Evolutionary conservation across 1,140 invertebrate species (phyloP), one percentile per base, ranked within the genome.

Genomic region (Trigoniulus corallinus): DNA sequence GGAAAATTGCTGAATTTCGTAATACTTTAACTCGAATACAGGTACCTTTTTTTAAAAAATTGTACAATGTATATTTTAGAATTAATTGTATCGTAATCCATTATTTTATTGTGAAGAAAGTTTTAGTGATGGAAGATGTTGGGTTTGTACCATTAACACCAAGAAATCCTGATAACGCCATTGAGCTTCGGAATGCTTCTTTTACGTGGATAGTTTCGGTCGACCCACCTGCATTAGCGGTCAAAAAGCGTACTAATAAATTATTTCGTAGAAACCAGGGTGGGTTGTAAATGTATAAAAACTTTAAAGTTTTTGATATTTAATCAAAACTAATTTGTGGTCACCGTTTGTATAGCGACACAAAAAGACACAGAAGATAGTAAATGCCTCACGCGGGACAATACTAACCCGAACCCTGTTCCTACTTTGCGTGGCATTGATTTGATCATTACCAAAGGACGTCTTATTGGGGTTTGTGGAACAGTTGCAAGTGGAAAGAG

Each of bases 401-500:
- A 39, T 39, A 18, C 37, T 12, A 39, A 39, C 12, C 12, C 12
- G 37, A 39, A 13, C 37, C 37, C 12, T 24, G 18, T 44, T 44
- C 7, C 18, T 18, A 44, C 4, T 24, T 7, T 44, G 4, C 7
- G 12, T 44, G 42, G 24, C 4, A 7, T 7, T 44, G 4, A 44
- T 7, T 44, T 44, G 7, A 44, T 44, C 24, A 24, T 4, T 44
- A 44, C 18, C 18, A 44, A 44, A 61, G 66, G 74, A 74, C 20
- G 68, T 71, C 57, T 81, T 21, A 62, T 81, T 50, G 80, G 78
- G 24, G 68, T 84, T 22, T 80, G 77, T 59, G 81, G 81, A 2
- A 59, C 65, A 13, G 77, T 82, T 7, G 80, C 79, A 15, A 69
- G 71, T 59, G 81, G 81, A 10, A 84, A 82, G 60, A 75, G 76